Evolutionary conservation across 2,888 invertebrate genomes (phyloP), one percentile per base, ranked within the genome.

Genomic region (Ennomos quercinarius): DNA sequence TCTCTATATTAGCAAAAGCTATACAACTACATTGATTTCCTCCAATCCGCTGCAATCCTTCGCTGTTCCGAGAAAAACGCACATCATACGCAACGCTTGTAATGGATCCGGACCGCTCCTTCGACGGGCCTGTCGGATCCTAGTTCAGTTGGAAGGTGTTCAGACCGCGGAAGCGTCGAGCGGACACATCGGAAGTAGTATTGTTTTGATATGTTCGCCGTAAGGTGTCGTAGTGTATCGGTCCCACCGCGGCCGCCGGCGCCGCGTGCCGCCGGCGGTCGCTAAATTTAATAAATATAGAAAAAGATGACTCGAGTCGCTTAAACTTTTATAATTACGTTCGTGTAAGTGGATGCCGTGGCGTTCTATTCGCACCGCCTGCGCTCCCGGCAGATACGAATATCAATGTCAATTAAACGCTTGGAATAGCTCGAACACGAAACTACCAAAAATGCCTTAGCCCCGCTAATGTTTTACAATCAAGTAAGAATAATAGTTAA

Each of bases 261-360:
- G 68, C 66, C 58, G 67, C 63, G 66, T 64, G 69, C 73, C 74
- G 78, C 82, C 78, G 80, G 81, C 74, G 77, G 74, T 77, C 75
- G 71, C 74, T 76, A 76, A 75, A 70, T 68, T 68, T 75, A 82
- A 77, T 76, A 74, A 84, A 82, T 76, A 75, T 81, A 79, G 77
- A 79, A 80, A 83, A 82, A 77, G 78, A 80, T 76, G 80, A 84
- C 74, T 80, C 77, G 81, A 84, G 85, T 86, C 85, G 78, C 80
- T 72, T 73, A 71, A 76, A 87, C 87, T 86, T 85, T 81, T 84
- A 80, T 80, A 79, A 78, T 76, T 79, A 83, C 70, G 80, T 87
- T 85, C 83, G 81, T 86, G 81, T 88, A 81, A 87, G 90, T 91
- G 91, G 91, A 90, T 91, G 91, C 90, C 81, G 90, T 89, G 87